phyloP scores from a whole-genome alignment of 64 coral and sea anemone species.

The Exaiptasia diaphana region DNA sequence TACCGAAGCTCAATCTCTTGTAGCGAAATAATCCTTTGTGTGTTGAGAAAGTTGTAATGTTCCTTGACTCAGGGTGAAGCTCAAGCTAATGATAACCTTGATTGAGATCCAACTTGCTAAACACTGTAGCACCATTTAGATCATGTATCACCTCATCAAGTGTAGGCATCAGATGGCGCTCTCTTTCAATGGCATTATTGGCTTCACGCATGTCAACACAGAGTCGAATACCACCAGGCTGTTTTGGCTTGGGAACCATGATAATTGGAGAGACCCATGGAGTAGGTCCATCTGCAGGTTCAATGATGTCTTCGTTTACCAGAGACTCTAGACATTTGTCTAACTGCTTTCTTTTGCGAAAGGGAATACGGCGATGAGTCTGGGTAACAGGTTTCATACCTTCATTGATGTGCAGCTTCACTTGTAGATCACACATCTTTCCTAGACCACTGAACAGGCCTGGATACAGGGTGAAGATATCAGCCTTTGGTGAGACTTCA shows the following conservation, averaged over 20 bases:
- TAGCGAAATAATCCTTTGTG: not conserved
- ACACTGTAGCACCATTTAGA: conserved; percentile 27
- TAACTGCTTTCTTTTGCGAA: conserved; percentile 6
- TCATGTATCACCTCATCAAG: conserved; percentile 46
- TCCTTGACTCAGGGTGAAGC: conserved; percentile 24
- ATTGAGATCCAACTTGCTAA: conserved; percentile 44
- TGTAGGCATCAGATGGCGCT: conserved; percentile 35
- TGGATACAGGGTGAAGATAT: not conserved
- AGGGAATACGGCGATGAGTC: conserved; percentile 8
- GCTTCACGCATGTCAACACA: conserved; percentile 58
- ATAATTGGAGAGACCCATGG: conserved; percentile 30
- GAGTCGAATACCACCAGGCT: not conserved
- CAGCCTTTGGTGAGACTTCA: conserved; percentile 1
- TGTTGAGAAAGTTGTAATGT: conserved; percentile 17
- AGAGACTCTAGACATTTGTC: conserved; percentile 26
- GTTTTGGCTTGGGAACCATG: conserved; percentile 4
- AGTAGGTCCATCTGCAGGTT: conserved; percentile 8
- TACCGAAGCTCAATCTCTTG: not conserved
- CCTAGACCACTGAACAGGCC: conserved; percentile 54
- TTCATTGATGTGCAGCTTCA: conserved; percentile 51
- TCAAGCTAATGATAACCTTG: conserved; percentile 25
- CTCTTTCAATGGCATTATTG: conserved; percentile 22
- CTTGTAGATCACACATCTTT: conserved; percentile 48
- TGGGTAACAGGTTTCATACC: conserved; percentile 33
- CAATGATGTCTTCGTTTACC: conserved; percentile 33